Conservation (phyloP, 2,113 vertebrate species). For the Sus scrofa region T2T-Sscrofa CM000824.6:176624001-176624500, state of each 20-base stretch:
- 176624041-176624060: too few relatives aligned
- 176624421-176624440: not conserved
- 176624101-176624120: too few relatives aligned
- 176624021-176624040: too few relatives aligned
- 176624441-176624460: conserved; percentile 26
- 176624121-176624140: too few relatives aligned
- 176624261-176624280: not conserved
- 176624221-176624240: too few relatives aligned
- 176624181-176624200: too few relatives aligned
- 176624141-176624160: too few relatives aligned
- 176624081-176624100: too few relatives aligned
- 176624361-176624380: not conserved
- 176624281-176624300: not conserved
- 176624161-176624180: too few relatives aligned
- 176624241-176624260: not conserved
- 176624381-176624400: not conserved
- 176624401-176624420: not conserved
- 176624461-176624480: not conserved
- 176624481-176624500: not conserved
- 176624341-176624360: not conserved
- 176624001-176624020: too few relatives aligned
- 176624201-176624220: too few relatives aligned
- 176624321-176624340: not conserved
- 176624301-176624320: not conserved
- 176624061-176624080: too few relatives aligned